Evolutionary conservation across 2,797 vertebrate genomes (phyloP).

Genomic region (Peromyscus aztecus): DNA sequence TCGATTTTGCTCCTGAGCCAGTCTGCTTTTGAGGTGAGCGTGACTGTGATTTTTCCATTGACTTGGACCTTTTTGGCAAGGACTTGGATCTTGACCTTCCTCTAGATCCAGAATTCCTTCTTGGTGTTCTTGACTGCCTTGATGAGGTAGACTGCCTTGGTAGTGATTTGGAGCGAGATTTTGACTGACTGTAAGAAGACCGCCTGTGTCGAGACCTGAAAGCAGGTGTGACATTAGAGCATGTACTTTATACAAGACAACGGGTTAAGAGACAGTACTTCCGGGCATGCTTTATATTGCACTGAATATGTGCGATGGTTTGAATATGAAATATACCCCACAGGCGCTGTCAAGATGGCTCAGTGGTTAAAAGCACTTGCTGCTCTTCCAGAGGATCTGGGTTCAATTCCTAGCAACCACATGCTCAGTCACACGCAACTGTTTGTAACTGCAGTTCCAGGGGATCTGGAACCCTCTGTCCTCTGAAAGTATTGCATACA

Average conservation of each 20-base stretch:
- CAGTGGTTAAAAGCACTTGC: not conserved
- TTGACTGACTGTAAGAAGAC: constrained; percentile 85
- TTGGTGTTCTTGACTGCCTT: constrained; percentile 83
- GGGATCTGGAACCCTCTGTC: not conserved
- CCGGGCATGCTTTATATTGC: constrained; percentile 40
- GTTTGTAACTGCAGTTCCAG: not conserved
- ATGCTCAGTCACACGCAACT: not conserved
- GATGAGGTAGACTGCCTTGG: constrained; percentile 83
- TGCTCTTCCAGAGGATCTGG: not conserved
- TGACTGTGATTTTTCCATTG: constrained; percentile 83
- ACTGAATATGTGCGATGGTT: not conserved
- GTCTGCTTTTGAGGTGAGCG: constrained; percentile 83
- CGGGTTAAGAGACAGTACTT: constrained; percentile 46
- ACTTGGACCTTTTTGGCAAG: constrained; percentile 80
- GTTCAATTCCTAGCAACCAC: not conserved
- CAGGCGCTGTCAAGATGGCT: not conserved
- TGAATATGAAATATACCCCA: not conserved
- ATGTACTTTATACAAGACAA: constrained; percentile 64
- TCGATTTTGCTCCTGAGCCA: constrained; percentile 84
- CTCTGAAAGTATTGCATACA: not conserved
- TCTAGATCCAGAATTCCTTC: constrained; percentile 85
- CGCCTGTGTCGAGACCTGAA: constrained; percentile 80
- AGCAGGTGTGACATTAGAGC: constrained; percentile 70
- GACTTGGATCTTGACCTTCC: constrained; percentile 83
- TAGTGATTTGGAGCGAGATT: constrained; percentile 84